phyloP scores from a whole-genome alignment of 2,888 invertebrate species.

The Vannuccia rotundouncinata region DNA sequence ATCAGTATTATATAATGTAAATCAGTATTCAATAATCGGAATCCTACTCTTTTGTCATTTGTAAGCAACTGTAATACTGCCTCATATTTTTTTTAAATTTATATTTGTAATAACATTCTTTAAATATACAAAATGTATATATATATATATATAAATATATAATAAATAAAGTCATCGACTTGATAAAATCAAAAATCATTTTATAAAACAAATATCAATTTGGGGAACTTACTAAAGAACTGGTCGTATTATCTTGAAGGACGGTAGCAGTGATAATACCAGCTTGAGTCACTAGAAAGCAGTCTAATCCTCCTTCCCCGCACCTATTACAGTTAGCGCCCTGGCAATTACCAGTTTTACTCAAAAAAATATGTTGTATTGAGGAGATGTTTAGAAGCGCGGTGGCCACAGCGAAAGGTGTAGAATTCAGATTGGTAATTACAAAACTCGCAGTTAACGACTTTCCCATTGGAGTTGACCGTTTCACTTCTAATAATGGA shows the following conservation, averaged over 20 bases:
- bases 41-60: too few relatives aligned
- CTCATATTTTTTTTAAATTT: too few relatives aligned
- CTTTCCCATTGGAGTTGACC: not conserved
- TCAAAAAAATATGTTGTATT: not conserved
- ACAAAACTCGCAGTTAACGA: not conserved
- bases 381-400: not conserved
- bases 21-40: too few relatives aligned
- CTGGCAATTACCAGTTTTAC: not conserved
- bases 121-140: too few relatives aligned
- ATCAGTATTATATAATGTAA: too few relatives aligned
- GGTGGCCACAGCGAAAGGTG: not conserved
- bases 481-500: slow-evolving; percentile 11
- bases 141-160: too few relatives aligned
- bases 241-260: not conserved
- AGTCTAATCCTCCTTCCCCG: not conserved
- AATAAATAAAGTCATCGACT: too few relatives aligned
- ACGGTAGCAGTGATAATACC: not conserved
- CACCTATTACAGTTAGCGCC: not conserved
- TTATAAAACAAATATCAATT: too few relatives aligned
- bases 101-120: too few relatives aligned
- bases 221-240: not conserved
- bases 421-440: not conserved
- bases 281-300: not conserved
- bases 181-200: too few relatives aligned
- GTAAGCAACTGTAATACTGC: too few relatives aligned